Conservation (phyloP, 2,113 vertebrate genomes). For the Condylura cristata region DNA sequence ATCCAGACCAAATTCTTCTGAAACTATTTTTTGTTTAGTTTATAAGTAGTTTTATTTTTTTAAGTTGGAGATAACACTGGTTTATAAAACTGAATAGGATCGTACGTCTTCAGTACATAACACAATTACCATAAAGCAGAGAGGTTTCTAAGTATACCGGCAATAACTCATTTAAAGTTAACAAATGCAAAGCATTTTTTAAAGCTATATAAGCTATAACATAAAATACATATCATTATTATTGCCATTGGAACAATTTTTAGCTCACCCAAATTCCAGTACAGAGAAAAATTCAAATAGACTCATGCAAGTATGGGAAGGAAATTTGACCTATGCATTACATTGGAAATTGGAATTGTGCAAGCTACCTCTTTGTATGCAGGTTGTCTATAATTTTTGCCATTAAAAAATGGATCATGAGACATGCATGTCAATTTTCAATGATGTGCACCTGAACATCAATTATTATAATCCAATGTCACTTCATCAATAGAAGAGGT, state of each 20-base stretch:
- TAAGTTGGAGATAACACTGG: too few species aligned
- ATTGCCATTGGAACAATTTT: conserved; percentile 56
- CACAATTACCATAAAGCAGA: conserved; percentile 54
- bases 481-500: too few species aligned
- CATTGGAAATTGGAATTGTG: background rate
- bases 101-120: background rate
- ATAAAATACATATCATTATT: conserved; percentile 34
- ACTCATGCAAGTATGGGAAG: background rate
- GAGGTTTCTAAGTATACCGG: conserved; percentile 44
- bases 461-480: too few species aligned
- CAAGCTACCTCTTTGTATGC: background rate
- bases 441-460: too few species aligned
- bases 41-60: too few species aligned
- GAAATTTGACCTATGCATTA: background rate
- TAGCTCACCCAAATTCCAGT: conserved; percentile 58
- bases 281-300: conserved; percentile 50
- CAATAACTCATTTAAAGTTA: conserved; percentile 64
- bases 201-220: conserved; percentile 38
- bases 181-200: conserved; percentile 60
- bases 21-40: background rate
- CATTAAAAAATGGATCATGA: background rate
- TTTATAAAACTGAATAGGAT: too few species aligned
- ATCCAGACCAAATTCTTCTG: conserved; percentile 68
- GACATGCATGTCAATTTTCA: too few species aligned
- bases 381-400: background rate